Base-by-base conservation (phyloP, 2,888 invertebrate genomes). In the Xestia c-nigrum region DNA sequence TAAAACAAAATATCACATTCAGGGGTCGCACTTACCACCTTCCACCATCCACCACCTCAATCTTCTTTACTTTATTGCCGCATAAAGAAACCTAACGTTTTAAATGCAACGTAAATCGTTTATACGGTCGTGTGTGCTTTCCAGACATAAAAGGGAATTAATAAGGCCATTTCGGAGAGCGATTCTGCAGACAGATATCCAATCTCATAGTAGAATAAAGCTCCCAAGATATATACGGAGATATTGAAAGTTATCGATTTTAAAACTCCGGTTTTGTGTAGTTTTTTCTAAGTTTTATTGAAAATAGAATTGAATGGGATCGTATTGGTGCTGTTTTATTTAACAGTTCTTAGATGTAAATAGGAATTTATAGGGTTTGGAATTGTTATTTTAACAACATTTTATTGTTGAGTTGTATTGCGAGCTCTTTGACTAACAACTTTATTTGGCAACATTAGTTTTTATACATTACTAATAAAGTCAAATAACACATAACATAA, bases 221-320 rank as follows among this genome's bases (percentile, higher is more conserved):
- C 93, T 91, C 84, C 85, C 57, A 88, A 93, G 92, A 93, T 92
- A 91, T 93, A 93, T 91, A 90, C 80, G 89, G 83, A 91, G 92
- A 94, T 95, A 96, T 96, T 95, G 95, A 96, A 96, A 94, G 91
- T 92, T 95, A 95, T 94, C 93, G 94, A 94, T 95, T 94, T 90
- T 90, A 88, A 91, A 94, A 94, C 91, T 91, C 90, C 89, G 89
- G 87, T 90, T 87, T 91, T 86, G 86, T 92, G 89, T 74, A 74
- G 57, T 55, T 43, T 43, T n/a, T 64, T 92, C 89, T 91, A 84
- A 87, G 87, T 92, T 89, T 88, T 90, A 89, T 89, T 88, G 88
- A 80, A 87, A 88, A 86, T 81, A 69, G 85, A 85, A 81, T 88
- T 91, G 89, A 89, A 91, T 89, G 81, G 84, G 81, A 80, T 59